Conservation (phyloP, 2,113 vertebrate genomes). For the Urocynchramus pylzowi region DNA sequence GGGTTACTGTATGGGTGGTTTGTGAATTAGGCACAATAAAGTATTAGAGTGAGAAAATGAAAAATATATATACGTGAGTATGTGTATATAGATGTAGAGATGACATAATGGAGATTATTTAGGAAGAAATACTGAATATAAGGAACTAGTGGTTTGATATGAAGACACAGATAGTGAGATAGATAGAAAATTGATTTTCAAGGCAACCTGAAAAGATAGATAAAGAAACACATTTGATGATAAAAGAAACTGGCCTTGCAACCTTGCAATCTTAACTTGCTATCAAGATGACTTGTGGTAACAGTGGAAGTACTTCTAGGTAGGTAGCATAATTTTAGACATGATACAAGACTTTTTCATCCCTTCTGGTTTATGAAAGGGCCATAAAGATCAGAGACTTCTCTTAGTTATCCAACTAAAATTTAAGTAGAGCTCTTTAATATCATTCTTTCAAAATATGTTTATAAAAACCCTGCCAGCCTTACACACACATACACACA, state of each 20-base stretch:
- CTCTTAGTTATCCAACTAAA: background rate
- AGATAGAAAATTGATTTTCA: background rate
- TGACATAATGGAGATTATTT: background rate
- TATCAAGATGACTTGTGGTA: background rate
- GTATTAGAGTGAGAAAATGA: background rate
- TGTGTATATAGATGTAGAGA: background rate
- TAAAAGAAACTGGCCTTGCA: background rate
- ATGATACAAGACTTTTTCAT: background rate
- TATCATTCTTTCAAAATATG: background rate
- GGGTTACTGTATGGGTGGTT: background rate
- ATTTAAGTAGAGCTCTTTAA: background rate
- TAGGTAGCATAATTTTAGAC: background rate
- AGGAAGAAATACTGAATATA: background rate
- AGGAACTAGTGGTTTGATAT: background rate
- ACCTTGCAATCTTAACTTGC: background rate
- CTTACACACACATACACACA: background rate
- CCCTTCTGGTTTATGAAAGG: background rate
- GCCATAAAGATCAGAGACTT: background rate
- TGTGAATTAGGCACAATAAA: background rate
- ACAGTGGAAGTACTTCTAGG: background rate
- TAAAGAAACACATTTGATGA: background rate
- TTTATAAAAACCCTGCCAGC: background rate
- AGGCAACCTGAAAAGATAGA: background rate
- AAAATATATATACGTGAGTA: background rate
- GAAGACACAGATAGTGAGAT: background rate